These are phyloP conservation scores for Euschistus heros DNA, from an alignment of 1,140 invertebrate genomes.

Conservation along the genomic window DNA sequence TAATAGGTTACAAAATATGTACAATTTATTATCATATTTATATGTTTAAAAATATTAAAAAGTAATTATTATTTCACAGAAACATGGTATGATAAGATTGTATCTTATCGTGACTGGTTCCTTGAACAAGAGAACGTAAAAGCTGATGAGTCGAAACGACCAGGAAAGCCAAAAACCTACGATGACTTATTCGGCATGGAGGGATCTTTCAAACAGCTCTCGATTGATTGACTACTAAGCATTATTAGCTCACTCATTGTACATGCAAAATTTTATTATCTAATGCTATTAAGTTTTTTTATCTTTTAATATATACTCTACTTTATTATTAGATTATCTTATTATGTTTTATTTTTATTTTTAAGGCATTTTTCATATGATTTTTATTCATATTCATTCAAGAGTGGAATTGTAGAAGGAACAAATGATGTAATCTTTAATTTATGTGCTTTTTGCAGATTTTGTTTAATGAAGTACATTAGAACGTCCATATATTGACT, in stretches of 20 bases:
- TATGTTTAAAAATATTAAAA: too few relatives aligned
- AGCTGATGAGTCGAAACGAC: constrained; percentile 60
- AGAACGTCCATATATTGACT: too few relatives aligned
- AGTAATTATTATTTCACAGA: constrained; percentile 37
- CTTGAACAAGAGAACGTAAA: constrained; percentile 56
- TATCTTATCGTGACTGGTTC: constrained; percentile 64
- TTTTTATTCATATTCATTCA: too few relatives aligned
- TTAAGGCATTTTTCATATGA: too few relatives aligned
- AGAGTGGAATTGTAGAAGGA: too few relatives aligned
- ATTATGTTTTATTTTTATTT: too few relatives aligned
- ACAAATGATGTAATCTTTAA: too few relatives aligned
- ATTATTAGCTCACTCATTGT: neutral
- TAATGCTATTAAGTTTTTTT: constrained; percentile 7
- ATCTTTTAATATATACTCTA: neutral
- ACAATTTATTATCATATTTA: too few relatives aligned
- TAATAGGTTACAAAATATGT: too few relatives aligned
- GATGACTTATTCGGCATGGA: constrained; percentile 72
- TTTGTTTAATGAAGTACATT: too few relatives aligned
- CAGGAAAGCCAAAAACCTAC: constrained; percentile 64
- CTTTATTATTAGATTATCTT: too few relatives aligned
- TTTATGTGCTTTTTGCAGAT: too few relatives aligned
- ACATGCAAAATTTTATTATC: neutral
- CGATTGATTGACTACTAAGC: constrained; percentile 49
- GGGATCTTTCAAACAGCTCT: constrained; percentile 65
- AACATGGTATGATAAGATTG: constrained; percentile 59